Base-by-base conservation (phyloP, 2,888 invertebrate species). In the Papilio elwesi region DNA sequence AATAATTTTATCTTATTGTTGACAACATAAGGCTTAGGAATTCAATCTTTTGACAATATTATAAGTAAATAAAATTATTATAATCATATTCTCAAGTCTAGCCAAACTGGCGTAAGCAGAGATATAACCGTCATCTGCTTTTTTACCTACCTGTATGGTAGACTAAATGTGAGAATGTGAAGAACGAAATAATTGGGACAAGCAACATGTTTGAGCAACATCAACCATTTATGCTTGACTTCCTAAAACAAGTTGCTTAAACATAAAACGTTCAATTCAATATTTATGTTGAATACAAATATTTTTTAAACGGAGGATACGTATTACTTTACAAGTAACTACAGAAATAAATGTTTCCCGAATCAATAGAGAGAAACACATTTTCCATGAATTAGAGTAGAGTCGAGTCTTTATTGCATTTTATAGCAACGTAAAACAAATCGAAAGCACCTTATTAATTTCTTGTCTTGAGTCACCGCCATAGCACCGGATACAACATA, bases 401-500 rank as follows among this genome's bases (percentile, higher is more conserved):
- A 43, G 49, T 5, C 5, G 9, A 16, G 62, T n/a, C 51, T 65
- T 65, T 51, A 65, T 51, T 26, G 36, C n/a, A 10, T 65, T 65
- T 51, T 51, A 51, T 49, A 49, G 53, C 36, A 16, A 73, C 48
- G 52, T 48, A 26, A 70, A 73, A 73, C 68, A 59, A 73, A 68
- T 51, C 57, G 15, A 76, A 70, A 77, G 69, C 70, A 76, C 71
- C 73, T 76, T 76, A 73, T 70, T 74, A 78, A 79, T 78, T 73
- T 68, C 70, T 74, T 69, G 68, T 74, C 55, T 70, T 26, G 15
- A 68, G 53, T 68, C 53, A 55, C 57, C 59, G 65, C 16, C 69
- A 51, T 70, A 74, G 77, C 77, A 79, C 82, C 83, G 83, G 85
- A 84, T 81, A 83, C 82, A 71, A 74, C 74, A 78, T 84, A 85